Evolutionary conservation across 2,888 invertebrate species (phyloP).

Genomic region (Atherix ibis): DNA sequence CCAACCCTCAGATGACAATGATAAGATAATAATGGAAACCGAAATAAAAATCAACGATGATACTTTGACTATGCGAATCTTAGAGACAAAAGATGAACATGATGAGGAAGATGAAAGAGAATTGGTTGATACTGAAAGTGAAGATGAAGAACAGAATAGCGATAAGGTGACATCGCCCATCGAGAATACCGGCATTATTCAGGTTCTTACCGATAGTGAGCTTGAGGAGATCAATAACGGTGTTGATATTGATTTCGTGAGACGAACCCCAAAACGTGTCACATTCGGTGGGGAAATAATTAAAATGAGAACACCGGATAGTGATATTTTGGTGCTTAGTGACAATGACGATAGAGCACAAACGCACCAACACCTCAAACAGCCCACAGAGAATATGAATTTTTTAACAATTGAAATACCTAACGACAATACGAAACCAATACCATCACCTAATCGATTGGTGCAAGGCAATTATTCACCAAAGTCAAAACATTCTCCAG

Average conservation of each 20-base stretch:
- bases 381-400: conserved; percentile 14
- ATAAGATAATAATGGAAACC: conserved; percentile 63
- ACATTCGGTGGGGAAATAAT: conserved; percentile 77
- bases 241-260: conserved; percentile 18
- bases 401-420: conserved; percentile 25
- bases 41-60: conserved; percentile 69
- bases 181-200: conserved; percentile 34
- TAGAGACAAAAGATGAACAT: conserved; percentile 34
- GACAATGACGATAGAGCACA: conserved; percentile 33
- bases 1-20: conserved; percentile 24
- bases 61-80: conserved; percentile 68
- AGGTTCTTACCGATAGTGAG: conserved; percentile 44
- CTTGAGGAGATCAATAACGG: conserved; percentile 35
- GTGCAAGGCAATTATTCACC: background rate
- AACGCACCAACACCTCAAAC: conserved; percentile 3
- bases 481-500: conserved; percentile 3
- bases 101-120: conserved; percentile 4
- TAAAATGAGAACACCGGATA: conserved; percentile 72
- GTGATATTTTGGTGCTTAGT: conserved; percentile 47
- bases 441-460: conserved; percentile 7
- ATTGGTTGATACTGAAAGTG: conserved; percentile 25
- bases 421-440: conserved; percentile 29
- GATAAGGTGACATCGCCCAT: conserved; percentile 7
- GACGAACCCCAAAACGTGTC: conserved; percentile 53
- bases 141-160: conserved; percentile 27